A percentile compares a stretch with the other conserved stretches of the same genome.
These are phyloP conservation scores for Malurus cyaneus DNA, from an alignment of 2,113 vertebrate species.

Conservation along the genomic window DNA sequence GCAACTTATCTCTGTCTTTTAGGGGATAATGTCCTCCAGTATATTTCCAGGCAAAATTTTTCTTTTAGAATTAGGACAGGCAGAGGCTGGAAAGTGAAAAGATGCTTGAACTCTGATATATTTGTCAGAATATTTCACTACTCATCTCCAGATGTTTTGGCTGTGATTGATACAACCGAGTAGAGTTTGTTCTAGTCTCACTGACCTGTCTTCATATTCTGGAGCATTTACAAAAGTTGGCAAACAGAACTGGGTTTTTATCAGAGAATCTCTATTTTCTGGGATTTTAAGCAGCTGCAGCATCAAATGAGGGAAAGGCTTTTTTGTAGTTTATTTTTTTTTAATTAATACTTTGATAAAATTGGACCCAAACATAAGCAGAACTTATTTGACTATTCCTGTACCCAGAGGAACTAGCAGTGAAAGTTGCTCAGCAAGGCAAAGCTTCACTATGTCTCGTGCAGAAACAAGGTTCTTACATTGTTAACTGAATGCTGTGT, in stretches of 20 bases:
- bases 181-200: not conserved
- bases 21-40: not conserved
- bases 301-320: not conserved
- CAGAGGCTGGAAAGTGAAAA: not conserved
- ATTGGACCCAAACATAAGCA: not conserved
- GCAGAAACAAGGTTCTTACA: not conserved
- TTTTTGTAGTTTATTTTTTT: not conserved
- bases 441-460: not conserved
- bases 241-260: not conserved
- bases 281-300: not conserved
- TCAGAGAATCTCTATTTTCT: not conserved
- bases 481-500: not conserved
- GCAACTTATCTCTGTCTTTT: not conserved
- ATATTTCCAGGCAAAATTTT: not conserved
- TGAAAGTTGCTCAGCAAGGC: not conserved
- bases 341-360: not conserved
- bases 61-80: not conserved
- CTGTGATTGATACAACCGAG: not conserved
- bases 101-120: not conserved
- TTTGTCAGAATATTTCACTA: not conserved
- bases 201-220: not conserved
- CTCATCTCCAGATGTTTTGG: not conserved
- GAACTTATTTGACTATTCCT: not conserved
- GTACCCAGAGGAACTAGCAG: not conserved
- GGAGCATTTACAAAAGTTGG: not conserved